Percentiles rank a stretch among this genome's conserved stretches.
These are phyloP conservation scores for Thalpophila matura DNA, from an alignment of 2,888 invertebrate species.

Conservation along the genomic window DNA sequence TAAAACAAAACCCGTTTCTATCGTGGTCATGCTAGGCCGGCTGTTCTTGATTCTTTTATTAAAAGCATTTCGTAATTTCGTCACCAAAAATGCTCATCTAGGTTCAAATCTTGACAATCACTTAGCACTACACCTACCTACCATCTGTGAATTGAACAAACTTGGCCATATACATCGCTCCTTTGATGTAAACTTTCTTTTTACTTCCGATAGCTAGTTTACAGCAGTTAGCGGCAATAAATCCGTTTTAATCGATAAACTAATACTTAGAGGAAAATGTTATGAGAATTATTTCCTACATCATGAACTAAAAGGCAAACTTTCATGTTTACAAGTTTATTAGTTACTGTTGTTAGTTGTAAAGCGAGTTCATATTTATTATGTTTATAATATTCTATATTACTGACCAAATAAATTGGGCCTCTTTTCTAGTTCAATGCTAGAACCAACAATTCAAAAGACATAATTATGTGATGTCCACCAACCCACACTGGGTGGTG, in stretches of 20 bases:
- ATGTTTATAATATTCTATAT: not conserved
- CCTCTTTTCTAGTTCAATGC: not conserved
- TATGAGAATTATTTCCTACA: conserved; percentile 28
- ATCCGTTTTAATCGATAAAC: conserved; percentile 45
- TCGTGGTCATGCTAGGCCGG: too few relatives aligned
- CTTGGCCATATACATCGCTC: conserved; percentile 16
- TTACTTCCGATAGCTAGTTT: conserved; percentile 18
- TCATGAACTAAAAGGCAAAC: conserved; percentile 15
- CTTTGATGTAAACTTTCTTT: conserved; percentile 34
- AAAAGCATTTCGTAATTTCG: too few relatives aligned
- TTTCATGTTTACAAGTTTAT: conserved; percentile 28
- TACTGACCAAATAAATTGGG: too few relatives aligned
- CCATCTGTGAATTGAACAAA: conserved; percentile 10
- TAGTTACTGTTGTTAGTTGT: conserved; percentile 3
- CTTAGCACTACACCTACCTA: not conserved
- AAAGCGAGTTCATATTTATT: not conserved
- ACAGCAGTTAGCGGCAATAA: conserved; percentile 18
- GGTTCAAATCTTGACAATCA: too few relatives aligned
- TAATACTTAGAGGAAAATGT: conserved; percentile 19
- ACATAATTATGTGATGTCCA: too few relatives aligned
- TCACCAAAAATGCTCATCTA: too few relatives aligned
- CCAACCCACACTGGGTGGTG: too few relatives aligned
- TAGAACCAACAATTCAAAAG: not conserved
- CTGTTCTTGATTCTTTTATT: too few relatives aligned
- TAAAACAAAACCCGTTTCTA: too few relatives aligned